Conservation (phyloP, 2,113 vertebrate genomes). For the Myotis brandtii region DNA sequence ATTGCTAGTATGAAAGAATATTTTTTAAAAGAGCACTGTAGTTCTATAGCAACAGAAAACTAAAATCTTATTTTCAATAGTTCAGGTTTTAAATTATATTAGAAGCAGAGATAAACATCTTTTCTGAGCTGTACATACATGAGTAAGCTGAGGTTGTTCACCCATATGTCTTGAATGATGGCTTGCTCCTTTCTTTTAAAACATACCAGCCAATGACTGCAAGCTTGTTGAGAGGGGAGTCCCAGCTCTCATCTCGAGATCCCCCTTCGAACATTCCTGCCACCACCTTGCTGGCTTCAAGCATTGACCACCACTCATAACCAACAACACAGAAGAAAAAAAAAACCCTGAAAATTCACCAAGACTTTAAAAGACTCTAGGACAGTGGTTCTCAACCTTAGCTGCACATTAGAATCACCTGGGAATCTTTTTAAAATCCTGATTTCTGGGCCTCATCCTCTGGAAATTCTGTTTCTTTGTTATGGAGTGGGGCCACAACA, state of each 20-base stretch:
- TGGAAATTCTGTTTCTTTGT: no score
- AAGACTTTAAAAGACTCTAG: not conserved
- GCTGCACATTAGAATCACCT: no score
- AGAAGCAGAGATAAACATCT: not conserved
- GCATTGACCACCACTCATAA: not conserved
- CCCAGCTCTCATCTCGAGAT: not conserved
- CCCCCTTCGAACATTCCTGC: not conserved
- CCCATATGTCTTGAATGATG: not conserved
- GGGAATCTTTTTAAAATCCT: no score
- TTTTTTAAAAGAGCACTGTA: conserved; percentile 2
- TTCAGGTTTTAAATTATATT: conserved; percentile 7
- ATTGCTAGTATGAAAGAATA: not conserved
- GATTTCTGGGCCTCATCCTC: no score
- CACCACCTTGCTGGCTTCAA: not conserved
- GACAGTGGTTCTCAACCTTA: not conserved
- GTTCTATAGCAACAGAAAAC: conserved; percentile 17
- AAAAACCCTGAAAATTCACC: not conserved
- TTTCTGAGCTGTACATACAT: not conserved
- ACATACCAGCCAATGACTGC: not conserved
- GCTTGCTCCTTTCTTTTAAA: not conserved
- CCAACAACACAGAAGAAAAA: not conserved
- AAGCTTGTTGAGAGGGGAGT: not conserved
- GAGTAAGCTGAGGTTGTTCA: not conserved
- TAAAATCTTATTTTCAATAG: conserved; percentile 3
- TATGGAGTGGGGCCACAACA: no score